These are phyloP conservation scores for Episyrphus balteatus DNA, from an alignment of 1,140 invertebrate species.

Conservation along the genomic window DNA sequence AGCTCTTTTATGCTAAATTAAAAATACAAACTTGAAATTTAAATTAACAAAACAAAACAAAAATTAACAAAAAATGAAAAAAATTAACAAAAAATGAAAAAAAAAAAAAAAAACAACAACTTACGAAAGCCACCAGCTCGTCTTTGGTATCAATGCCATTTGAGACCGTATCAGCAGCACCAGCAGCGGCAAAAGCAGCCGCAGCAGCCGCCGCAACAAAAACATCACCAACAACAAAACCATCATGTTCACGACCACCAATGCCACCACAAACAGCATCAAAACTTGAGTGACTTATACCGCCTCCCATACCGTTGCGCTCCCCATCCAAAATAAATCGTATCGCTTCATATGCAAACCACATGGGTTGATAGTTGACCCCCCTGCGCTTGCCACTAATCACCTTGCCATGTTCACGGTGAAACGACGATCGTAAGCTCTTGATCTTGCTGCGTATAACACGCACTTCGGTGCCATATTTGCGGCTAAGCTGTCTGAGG, in stretches of 20 bases:
- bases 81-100: constrained; percentile 6
- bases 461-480: constrained; percentile 32
- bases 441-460: constrained; percentile 34
- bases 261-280: constrained; percentile 3
- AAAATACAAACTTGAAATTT: too few species aligned
- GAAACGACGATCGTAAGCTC: constrained; percentile 31
- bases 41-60: constrained; percentile 6
- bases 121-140: background rate
- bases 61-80: constrained; percentile 13
- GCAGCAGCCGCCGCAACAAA: constrained; percentile 22
- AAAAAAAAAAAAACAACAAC: background rate
- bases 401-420: constrained; percentile 32
- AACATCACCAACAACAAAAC: background rate
- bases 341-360: constrained; percentile 34
- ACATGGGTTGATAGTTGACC: constrained; percentile 33
- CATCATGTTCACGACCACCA: background rate
- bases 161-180: constrained; percentile 11
- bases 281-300: background rate
- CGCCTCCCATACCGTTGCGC: background rate
- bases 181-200: constrained; percentile 20
- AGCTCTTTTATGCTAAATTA: too few species aligned
- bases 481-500: constrained; percentile 24
- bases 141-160: too few species aligned
- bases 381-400: constrained; percentile 26
- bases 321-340: constrained; percentile 31